Conservation (phyloP, 2,113 vertebrate species). For the Lamprotornis superbus region DNA sequence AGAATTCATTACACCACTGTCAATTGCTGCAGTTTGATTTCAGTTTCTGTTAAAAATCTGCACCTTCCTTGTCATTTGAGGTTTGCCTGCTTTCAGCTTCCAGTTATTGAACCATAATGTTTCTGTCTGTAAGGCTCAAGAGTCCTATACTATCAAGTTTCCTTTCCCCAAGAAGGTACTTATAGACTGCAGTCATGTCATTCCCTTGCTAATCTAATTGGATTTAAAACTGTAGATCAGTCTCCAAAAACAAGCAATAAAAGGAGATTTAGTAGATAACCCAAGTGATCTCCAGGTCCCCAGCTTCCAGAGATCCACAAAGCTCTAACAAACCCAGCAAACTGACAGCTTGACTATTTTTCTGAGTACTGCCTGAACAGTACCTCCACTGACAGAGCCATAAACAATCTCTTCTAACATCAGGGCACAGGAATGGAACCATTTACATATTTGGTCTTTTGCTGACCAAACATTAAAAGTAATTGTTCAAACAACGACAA, state of each 20-base stretch:
- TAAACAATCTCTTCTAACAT: constrained; percentile 22
- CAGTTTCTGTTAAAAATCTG: neutral
- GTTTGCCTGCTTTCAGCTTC: neutral
- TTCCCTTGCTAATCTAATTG: constrained; percentile 36
- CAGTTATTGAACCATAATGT: constrained; percentile 28
- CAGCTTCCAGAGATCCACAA: neutral
- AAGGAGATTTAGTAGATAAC: constrained; percentile 11
- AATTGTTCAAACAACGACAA: constrained; percentile 55
- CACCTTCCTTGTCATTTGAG: neutral
- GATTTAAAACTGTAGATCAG: constrained; percentile 39
- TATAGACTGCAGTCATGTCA: neutral
- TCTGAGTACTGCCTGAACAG: neutral
- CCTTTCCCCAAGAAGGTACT: constrained; percentile 26
- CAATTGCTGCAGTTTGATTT: neutral
- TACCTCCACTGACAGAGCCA: neutral
- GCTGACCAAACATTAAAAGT: constrained; percentile 63
- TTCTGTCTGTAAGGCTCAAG: constrained; percentile 23
- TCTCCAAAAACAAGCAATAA: constrained; percentile 22
- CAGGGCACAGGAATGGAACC: constrained; percentile 50
- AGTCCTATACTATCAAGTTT: constrained; percentile 1
- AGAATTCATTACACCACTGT: neutral
- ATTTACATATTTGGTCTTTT: constrained; percentile 63
- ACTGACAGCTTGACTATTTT: neutral
- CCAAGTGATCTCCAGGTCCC: neutral
- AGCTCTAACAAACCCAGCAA: neutral